Evolutionary conservation across 2,797 vertebrate species (phyloP).

Genomic region (Apogon hyalosoma): DNA sequence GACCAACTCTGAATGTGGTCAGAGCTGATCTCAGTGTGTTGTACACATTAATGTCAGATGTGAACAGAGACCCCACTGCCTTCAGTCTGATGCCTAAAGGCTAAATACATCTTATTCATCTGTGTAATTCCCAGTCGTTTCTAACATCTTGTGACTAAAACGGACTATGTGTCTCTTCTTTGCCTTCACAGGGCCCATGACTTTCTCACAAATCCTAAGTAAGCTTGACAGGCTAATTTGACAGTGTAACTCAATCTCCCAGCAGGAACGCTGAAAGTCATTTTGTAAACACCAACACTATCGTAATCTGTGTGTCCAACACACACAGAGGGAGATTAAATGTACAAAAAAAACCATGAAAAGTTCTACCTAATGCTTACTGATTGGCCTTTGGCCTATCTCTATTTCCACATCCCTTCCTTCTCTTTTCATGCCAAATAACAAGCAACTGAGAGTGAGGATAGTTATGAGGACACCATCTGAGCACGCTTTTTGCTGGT

Average conservation of each 20-base stretch:
- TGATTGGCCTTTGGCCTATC: conserved; percentile 54
- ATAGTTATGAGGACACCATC: conserved; percentile 48
- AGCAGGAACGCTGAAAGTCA: conserved; percentile 38
- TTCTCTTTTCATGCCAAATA: conserved; percentile 55
- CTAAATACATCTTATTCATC: no score
- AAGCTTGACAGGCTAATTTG: conserved; percentile 64
- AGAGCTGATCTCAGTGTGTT: background rate
- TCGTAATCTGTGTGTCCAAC: conserved; percentile 52
- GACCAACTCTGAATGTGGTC: no score
- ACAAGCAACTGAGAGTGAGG: conserved; percentile 59
- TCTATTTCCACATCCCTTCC: conserved; percentile 29
- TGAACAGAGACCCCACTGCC: no score
- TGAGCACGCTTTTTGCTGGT: conserved; percentile 43
- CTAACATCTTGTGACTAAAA: conserved; percentile 31
- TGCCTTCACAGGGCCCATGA: conserved; percentile 33
- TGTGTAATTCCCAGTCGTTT: conserved; percentile 22
- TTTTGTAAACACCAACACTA: conserved; percentile 55
- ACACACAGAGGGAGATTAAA: conserved; percentile 55
- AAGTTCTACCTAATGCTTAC: conserved; percentile 40
- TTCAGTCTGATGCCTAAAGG: no score
- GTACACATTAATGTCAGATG: no score
- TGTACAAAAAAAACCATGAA: conserved; percentile 44
- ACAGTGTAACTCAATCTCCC: conserved; percentile 43
- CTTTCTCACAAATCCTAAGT: conserved; percentile 56
- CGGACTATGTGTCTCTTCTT: conserved; percentile 20